Base-by-base conservation (phyloP, 2,113 vertebrate genomes). In the Mesoclemmys tuberculata region DNA sequence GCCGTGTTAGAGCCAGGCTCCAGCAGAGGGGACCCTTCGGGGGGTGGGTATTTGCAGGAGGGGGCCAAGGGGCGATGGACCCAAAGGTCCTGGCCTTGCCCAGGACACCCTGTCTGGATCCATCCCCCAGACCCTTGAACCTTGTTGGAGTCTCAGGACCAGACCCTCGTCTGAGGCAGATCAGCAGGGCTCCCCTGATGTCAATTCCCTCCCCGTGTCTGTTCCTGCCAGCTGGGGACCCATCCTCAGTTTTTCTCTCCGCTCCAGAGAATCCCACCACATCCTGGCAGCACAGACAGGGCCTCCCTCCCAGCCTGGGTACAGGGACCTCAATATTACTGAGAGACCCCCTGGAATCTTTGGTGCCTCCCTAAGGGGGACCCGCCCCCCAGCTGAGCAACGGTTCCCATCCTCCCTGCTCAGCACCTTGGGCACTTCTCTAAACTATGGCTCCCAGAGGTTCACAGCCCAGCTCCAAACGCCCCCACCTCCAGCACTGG, bases 21-120 rank as follows among this genome's bases (percentile, higher is more conserved):
- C 0, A 1, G 24, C 83, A 16, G 31, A 22, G 0, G 0, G 0
- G 26, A 0, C 71, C 58, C 81, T 12, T 12, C 31, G 8, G 0
- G 24, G 22, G 22, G 22, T 16, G 7, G 5, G 26, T 80, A 19
- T 12, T 2, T 6, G 0, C 24, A 26, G 41, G 38, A n/a, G 35
- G 38, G 6, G 74, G 12, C 41, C 41, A 77, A 77, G 74, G 41
- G 41, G 24, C 38, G 24, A 46, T 26, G 74, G 74, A 77, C 74
- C 24, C 6, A 44, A 27, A 22, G n/a, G 21, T 21, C 18, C 92
- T 0, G 8, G 26, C 2, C 29, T 49, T 10, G 19, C n/a, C 22
- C 10, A 41, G 71, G 22, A 41, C 4, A 10, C 10, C 22, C 38
- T 31, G 6, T 26, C 48, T 0, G 0, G 8, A 6, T 19, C 49